A percentile compares a stretch with the other conserved stretches of the same genome.
Conservation (phyloP, 2,888 invertebrate species). For the Lottia gigantea region DNA sequence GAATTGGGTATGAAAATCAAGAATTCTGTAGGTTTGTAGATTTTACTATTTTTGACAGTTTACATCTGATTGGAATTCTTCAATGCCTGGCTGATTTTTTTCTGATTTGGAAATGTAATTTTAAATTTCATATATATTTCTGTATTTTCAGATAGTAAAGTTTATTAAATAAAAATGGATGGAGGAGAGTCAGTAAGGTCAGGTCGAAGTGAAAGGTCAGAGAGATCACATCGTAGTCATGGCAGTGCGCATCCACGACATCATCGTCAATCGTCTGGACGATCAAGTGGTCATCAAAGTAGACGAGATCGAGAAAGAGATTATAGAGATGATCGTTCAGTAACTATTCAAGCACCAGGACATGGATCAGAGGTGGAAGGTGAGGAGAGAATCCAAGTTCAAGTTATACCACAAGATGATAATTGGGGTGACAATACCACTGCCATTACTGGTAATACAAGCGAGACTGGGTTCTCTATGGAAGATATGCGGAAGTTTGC, state of each 20-base stretch:
- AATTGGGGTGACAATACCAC: conserved; percentile 99
- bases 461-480: conserved; percentile 93
- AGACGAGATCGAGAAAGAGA: conserved; percentile 37
- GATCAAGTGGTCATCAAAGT: conserved; percentile 37
- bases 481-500: conserved; percentile 76
- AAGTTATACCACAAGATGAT: conserved; percentile 95
- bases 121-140: background rate
- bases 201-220: conserved; percentile 82
- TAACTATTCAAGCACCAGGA: conserved; percentile 58
- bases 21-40: no score
- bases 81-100: no score
- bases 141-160: conserved; percentile 1
- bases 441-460: conserved; percentile 95
- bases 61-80: no score
- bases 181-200: conserved; percentile 95
- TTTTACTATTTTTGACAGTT: no score
- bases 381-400: conserved; percentile 82
- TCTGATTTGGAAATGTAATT: background rate
- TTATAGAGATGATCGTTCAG: conserved; percentile 54
- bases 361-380: conserved; percentile 51
- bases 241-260: conserved; percentile 44
- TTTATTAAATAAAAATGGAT: conserved; percentile 41
- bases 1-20: no score
- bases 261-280: conserved; percentile 35
- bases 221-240: conserved; percentile 72